Evolutionary conservation across 2,113 vertebrate species (phyloP).

Genomic region (Xiphophorus maculatus): DNA sequence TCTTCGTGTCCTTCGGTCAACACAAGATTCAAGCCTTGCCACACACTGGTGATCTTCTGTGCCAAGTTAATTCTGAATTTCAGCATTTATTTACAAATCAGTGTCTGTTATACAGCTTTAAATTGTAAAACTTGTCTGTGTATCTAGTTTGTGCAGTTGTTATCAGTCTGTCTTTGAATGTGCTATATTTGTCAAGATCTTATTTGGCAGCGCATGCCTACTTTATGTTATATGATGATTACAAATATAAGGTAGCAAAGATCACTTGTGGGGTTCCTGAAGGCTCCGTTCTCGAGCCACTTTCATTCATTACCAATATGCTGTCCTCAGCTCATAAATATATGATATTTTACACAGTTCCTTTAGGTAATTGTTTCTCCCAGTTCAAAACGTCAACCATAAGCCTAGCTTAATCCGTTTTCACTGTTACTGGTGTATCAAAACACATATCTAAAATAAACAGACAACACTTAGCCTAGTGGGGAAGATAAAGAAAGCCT

Average conservation of each 20-base stretch:
- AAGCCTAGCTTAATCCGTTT: too few species aligned
- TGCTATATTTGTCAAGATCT: not conserved
- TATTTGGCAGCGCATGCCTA: not conserved
- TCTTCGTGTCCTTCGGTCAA: constrained; percentile 45
- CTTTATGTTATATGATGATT: not conserved
- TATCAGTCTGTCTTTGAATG: not conserved
- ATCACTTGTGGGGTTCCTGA: not conserved
- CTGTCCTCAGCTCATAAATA: not conserved
- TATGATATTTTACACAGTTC: not conserved
- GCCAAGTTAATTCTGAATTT: constrained; percentile 4
- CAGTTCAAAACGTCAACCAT: too few species aligned
- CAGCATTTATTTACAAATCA: not conserved
- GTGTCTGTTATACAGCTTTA: constrained; percentile 16
- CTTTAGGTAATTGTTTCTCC: too few species aligned
- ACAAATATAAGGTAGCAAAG: not conserved
- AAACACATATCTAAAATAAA: too few species aligned
- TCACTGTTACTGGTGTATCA: too few species aligned
- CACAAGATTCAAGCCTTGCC: constrained; percentile 28
- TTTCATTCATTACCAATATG: not conserved
- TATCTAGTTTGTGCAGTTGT: not conserved
- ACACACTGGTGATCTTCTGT: constrained; percentile 26
- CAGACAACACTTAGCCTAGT: too few species aligned
- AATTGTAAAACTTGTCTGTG: not conserved
- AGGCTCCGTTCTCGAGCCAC: not conserved
- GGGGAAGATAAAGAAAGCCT: too few species aligned